Evolutionary conservation across 1,140 invertebrate genomes (phyloP), one percentile per base, ranked within the genome.

Genomic region (Archivesica marissinica): DNA sequence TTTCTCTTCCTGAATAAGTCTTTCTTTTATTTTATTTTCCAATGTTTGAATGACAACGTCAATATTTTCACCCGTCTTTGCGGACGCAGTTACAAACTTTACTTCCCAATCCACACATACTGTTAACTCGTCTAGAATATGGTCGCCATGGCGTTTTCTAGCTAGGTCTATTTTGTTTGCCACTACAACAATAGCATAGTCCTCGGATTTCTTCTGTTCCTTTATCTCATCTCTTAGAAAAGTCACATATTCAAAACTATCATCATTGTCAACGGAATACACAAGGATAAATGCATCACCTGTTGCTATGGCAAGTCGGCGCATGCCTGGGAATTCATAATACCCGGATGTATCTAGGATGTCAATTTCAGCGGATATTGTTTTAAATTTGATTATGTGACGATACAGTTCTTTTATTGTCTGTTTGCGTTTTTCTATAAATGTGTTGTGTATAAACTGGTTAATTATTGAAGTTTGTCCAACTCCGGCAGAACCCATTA

Each of bases 381-480:
- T 89, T 28, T 91, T 88, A 11, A 98, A 96, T 87, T 97, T 96
- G 93, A 98, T 98, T 91, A 97, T 97, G 0, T 97, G 97, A 86
- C 97, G 96, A 93, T 98, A 97, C 96, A 98, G 97, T 91, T 98
- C 97, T 91, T 99, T 98, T 11, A 98, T 96, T 2, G 98, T 98
- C 35, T 97, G 95, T 92, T 97, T 97, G 93, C 98, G 98, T 92
- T 98, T 98, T 2, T 96, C 94, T 1, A 96, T 38, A 93, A 98
- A 98, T 70, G 96, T 96, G 85, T 89, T 86, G 72, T 86, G 84
- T 0, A 99, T 96, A 94, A 99, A 99, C 93, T 98, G 97, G 64
- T 96, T 96, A 90, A 99, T 98, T 88, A 99, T 96, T 7, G 97
- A 97, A 0, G 97, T 98, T 94, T 99, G 99, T 25, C 98, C 98